Conservation (phyloP, 2,797 vertebrate species). For the Microctenopoma stevenorrisi region DNA sequence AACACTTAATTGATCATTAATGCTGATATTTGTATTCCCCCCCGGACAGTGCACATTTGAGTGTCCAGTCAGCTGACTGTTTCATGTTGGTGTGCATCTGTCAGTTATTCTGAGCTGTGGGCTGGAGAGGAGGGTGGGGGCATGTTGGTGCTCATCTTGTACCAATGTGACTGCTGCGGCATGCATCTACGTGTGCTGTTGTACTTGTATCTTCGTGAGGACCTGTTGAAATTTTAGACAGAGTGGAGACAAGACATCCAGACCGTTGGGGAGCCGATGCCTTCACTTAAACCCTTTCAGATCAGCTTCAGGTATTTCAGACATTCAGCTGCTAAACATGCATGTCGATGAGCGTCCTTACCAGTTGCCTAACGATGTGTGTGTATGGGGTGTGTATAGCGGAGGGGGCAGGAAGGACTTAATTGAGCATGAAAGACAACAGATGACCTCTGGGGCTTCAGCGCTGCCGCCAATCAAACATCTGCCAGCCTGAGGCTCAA, state of each 20-base stretch:
- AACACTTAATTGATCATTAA: too few species aligned
- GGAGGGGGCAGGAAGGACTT: slow-evolving; percentile 6
- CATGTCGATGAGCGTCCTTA: not conserved
- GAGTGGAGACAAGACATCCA: too few species aligned
- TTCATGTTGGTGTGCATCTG: too few species aligned
- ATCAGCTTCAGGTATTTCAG: not conserved
- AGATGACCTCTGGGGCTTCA: slow-evolving; percentile 59
- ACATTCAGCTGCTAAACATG: not conserved
- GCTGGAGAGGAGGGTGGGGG: too few species aligned
- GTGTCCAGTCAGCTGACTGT: too few species aligned
- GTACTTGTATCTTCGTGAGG: not conserved
- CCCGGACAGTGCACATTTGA: too few species aligned
- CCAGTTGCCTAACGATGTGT: not conserved
- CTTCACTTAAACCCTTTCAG: too few species aligned
- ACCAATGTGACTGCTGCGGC: not conserved
- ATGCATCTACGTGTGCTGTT: not conserved
- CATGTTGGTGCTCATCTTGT: too few species aligned
- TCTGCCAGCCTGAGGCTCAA: slow-evolving; percentile 49
- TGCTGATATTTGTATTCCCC: too few species aligned
- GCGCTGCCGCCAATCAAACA: slow-evolving; percentile 56
- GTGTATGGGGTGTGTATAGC: not conserved
- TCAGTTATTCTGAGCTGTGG: too few species aligned
- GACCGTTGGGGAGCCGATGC: too few species aligned
- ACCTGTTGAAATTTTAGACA: too few species aligned
- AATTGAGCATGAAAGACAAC: slow-evolving; percentile 66